These are phyloP conservation scores for Erithacus rubecula DNA, from an alignment of 2,797 vertebrate species.

Conservation along the genomic window DNA sequence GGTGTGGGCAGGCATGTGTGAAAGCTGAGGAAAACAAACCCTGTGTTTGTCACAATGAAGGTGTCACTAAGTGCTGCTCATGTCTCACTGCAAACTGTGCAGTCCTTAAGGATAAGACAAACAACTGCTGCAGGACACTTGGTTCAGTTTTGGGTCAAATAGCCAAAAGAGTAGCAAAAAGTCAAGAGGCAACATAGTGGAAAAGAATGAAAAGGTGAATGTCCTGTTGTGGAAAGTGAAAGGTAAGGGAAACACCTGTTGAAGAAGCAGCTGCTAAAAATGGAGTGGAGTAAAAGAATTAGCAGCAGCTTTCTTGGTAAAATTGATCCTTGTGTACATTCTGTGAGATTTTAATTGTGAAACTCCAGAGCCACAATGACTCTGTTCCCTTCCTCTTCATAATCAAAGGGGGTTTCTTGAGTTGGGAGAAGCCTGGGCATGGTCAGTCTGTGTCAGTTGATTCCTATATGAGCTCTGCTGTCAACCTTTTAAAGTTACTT, in stretches of 20 bases:
- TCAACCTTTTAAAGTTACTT: not conserved
- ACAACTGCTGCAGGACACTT: not conserved
- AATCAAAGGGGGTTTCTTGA: not conserved
- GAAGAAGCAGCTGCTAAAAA: not conserved
- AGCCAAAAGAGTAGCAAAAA: not conserved
- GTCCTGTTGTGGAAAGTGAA: not conserved
- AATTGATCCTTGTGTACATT: not conserved
- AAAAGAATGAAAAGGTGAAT: not conserved
- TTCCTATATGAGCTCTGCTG: not conserved
- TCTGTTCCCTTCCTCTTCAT: not conserved
- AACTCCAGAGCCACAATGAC: not conserved
- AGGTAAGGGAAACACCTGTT: not conserved
- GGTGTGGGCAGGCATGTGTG: not conserved
- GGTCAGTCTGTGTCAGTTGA: fast-evolving
- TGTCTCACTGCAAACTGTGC: not conserved
- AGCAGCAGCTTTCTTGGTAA: not conserved
- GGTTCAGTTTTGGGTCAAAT: not conserved
- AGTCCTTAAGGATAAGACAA: not conserved
- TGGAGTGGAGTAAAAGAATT: not conserved
- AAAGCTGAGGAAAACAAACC: not conserved
- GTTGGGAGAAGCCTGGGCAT: not conserved
- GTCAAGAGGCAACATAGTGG: not conserved
- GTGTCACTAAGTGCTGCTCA: not conserved
- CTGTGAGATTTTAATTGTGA: not conserved
- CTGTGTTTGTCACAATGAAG: not conserved